A percentile compares a stretch with the other conserved stretches of the same genome.
Conservation (phyloP, 2,113 vertebrate genomes). For the Pluvianellus socialis region DNA sequence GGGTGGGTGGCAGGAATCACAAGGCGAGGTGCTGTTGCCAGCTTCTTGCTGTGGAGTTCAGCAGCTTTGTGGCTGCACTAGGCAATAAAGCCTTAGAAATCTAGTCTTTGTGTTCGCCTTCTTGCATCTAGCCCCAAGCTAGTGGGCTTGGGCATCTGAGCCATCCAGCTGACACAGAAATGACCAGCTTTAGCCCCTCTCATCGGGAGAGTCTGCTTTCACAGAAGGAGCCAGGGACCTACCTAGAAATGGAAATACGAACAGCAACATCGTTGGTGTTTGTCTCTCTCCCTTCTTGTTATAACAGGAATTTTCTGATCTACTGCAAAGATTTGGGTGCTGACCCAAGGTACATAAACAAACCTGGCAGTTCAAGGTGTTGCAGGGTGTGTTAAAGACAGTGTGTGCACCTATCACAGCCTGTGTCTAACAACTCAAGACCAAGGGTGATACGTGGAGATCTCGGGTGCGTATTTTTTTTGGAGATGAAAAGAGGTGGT, state of each 20-base stretch:
- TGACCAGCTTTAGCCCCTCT: background rate
- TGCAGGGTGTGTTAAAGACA: background rate
- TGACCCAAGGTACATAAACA: constrained; percentile 4
- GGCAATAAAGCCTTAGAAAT: background rate
- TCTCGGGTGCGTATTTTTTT: background rate
- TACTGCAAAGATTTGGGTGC: background rate
- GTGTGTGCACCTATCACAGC: background rate
- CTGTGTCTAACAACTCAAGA: background rate
- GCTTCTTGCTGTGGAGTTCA: background rate
- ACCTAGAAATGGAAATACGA: background rate
- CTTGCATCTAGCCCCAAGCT: background rate
- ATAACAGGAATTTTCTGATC: constrained; percentile 3
- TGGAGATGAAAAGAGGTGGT: background rate
- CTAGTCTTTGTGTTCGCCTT: background rate
- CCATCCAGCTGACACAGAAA: background rate
- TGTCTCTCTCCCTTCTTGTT: background rate
- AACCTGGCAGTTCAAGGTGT: background rate
- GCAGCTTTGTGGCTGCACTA: background rate
- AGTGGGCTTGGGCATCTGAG: background rate
- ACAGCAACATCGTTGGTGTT: background rate
- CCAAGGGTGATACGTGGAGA: background rate
- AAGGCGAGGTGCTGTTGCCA: background rate
- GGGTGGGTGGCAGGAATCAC: background rate
- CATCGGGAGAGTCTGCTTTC: background rate
- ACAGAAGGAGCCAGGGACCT: background rate